A percentile compares a stretch with the other conserved stretches of the same genome.
Evolutionary conservation across 2,888 invertebrate genomes (phyloP).

Genomic region (Cepaea hortensis): DNA sequence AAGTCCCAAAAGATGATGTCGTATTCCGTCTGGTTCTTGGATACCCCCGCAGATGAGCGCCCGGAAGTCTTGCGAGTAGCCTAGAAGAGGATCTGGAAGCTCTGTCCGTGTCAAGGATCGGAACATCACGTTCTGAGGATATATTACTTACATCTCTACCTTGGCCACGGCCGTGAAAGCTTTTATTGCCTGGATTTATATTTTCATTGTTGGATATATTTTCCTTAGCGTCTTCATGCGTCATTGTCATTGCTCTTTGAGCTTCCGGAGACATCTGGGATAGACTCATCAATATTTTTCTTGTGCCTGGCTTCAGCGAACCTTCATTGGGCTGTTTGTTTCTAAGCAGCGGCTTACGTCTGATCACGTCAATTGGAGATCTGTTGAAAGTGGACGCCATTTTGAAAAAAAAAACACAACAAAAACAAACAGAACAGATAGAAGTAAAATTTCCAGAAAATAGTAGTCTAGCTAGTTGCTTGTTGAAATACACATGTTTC

Average conservation of each 20-base stretch:
- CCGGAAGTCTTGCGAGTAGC: not conserved
- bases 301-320: not conserved
- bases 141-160: not conserved
- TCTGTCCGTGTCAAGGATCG: not conserved
- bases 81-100: not conserved
- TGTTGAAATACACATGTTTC: too few species aligned
- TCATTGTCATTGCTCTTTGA: conserved; percentile 28
- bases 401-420: not conserved
- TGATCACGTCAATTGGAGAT: not conserved
- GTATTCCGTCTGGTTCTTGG: not conserved
- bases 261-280: conserved; percentile 42
- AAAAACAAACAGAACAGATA: too few species aligned
- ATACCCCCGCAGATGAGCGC: not conserved
- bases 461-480: too few species aligned
- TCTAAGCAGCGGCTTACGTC: not conserved
- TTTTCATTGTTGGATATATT: not conserved
- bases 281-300: not conserved
- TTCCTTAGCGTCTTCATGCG: conserved; percentile 36
- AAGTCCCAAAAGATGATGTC: not conserved
- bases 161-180: not conserved
- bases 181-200: not conserved
- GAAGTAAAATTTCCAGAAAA: too few species aligned
- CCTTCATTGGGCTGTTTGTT: conserved; percentile 1
- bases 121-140: not conserved
- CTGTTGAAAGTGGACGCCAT: not conserved